phyloP scores from a whole-genome alignment of 2,113 vertebrate species.

The Brachionichthys hirsutus region DNA sequence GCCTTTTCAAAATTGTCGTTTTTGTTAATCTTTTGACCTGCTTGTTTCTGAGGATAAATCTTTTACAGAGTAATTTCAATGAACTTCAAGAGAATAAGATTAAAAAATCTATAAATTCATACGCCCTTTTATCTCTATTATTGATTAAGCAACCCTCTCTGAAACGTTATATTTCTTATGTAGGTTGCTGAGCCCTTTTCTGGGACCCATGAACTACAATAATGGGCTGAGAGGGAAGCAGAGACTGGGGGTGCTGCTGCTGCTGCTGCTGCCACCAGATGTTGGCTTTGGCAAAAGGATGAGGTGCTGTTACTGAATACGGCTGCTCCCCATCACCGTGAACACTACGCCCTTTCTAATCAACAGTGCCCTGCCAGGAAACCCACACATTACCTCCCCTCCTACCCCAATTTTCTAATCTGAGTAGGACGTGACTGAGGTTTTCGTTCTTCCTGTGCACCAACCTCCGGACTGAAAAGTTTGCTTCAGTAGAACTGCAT shows the following conservation, averaged over 20 bases:
- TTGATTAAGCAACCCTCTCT: too few species aligned
- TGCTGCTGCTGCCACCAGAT: constrained; percentile 57
- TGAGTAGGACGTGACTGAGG: constrained; percentile 46
- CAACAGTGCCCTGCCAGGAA: constrained; percentile 60
- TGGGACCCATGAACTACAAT: constrained; percentile 35
- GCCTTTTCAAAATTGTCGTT: too few species aligned
- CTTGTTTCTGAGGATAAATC: too few species aligned
- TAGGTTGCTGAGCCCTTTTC: constrained; percentile 2
- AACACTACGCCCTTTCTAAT: constrained; percentile 73
- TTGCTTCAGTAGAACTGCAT: constrained; percentile 20
- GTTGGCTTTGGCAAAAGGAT: constrained; percentile 73
- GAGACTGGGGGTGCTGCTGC: constrained; percentile 14
- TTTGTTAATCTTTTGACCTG: too few species aligned
- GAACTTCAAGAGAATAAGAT: too few species aligned
- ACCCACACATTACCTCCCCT: constrained; percentile 48
- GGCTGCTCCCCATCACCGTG: constrained; percentile 42
- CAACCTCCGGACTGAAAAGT: constrained; percentile 25
- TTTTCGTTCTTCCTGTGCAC: constrained; percentile 46
- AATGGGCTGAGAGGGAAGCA: constrained; percentile 52
- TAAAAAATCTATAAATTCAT: too few species aligned
- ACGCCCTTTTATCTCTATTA: too few species aligned
- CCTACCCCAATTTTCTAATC: constrained; percentile 65
- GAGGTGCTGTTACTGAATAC: constrained; percentile 63
- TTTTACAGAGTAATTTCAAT: too few species aligned
- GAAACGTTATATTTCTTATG: too few species aligned